These are phyloP conservation scores for Eleginops maclovinus DNA, from an alignment of 2,113 vertebrate species.

Conservation along the genomic window DNA sequence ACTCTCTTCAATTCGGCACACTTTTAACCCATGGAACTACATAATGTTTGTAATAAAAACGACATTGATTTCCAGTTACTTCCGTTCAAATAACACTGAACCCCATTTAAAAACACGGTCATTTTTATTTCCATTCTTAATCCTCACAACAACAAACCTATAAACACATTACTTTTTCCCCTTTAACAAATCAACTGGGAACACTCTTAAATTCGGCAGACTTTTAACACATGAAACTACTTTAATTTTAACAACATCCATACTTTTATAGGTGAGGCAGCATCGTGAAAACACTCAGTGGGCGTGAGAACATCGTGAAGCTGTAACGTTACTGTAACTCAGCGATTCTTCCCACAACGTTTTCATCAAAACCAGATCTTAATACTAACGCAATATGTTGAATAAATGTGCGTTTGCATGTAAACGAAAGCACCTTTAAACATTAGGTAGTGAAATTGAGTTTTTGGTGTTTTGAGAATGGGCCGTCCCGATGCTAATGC, in stretches of 20 bases:
- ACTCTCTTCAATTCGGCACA: background rate
- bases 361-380: accelerated
- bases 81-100: background rate
- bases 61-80: no score
- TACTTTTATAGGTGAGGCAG: background rate
- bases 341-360: no score
- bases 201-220: background rate
- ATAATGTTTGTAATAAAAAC: no score
- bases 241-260: background rate
- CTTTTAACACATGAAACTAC: accelerated
- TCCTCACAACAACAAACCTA: background rate
- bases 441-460: background rate
- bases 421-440: background rate
- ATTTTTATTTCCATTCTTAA: background rate
- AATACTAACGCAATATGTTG: accelerated
- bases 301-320: constrained; percentile 29
- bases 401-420: background rate
- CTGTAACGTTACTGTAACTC: background rate
- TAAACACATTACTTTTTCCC: accelerated
- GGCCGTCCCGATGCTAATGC: constrained; percentile 52
- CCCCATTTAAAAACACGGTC: background rate
- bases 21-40: background rate
- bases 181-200: accelerated
- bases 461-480: constrained; percentile 14
- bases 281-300: background rate